phyloP scores from a whole-genome alignment of 1,140 invertebrate species.

The Rhynchophorus ferrugineus region DNA sequence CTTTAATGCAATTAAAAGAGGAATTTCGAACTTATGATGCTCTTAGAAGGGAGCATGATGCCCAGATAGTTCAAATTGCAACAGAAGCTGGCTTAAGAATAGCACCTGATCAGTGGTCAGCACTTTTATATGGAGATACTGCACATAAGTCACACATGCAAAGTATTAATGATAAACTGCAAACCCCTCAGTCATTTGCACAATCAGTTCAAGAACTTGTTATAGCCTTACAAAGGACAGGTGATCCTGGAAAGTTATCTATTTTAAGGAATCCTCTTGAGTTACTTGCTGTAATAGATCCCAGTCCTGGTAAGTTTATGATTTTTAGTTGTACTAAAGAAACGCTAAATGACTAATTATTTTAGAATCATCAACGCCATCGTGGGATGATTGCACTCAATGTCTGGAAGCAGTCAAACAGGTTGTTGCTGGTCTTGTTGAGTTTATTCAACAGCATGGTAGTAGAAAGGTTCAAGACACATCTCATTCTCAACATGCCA shows the following conservation, averaged over 20 bases:
- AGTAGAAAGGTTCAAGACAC: slow-evolving; percentile 53
- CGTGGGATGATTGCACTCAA: slow-evolving; percentile 66
- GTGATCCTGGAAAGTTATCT: slow-evolving; percentile 78
- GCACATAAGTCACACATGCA: slow-evolving; percentile 98
- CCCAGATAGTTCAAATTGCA: slow-evolving; percentile 97
- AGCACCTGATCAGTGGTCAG: slow-evolving; percentile 97
- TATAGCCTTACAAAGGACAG: slow-evolving; percentile 84
- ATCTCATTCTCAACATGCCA: slow-evolving; percentile 56
- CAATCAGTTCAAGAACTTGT: slow-evolving; percentile 88
- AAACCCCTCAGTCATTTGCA: slow-evolving; percentile 84
- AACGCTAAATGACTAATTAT: too few species aligned
- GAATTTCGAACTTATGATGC: slow-evolving; percentile 94
- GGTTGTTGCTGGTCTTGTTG: slow-evolving; percentile 76
- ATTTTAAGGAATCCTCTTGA: slow-evolving; percentile 73
- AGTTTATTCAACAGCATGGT: slow-evolving; percentile 78
- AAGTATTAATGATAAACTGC: slow-evolving; percentile 91
- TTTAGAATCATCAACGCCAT: slow-evolving; percentile 59
- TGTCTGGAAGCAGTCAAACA: slow-evolving; percentile 73
- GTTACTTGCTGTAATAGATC: slow-evolving; percentile 79
- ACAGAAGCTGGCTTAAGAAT: slow-evolving; percentile 94
- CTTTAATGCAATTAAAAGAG: slow-evolving; percentile 96
- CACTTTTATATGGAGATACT: slow-evolving; percentile 90
- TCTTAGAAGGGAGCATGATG: slow-evolving; percentile 89
- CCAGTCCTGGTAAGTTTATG: slow-evolving; percentile 54
- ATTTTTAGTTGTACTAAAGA: too few species aligned